These are phyloP conservation scores for Leptopilina clavipes DNA, from an alignment of 1,140 invertebrate species.

Conservation along the genomic window DNA sequence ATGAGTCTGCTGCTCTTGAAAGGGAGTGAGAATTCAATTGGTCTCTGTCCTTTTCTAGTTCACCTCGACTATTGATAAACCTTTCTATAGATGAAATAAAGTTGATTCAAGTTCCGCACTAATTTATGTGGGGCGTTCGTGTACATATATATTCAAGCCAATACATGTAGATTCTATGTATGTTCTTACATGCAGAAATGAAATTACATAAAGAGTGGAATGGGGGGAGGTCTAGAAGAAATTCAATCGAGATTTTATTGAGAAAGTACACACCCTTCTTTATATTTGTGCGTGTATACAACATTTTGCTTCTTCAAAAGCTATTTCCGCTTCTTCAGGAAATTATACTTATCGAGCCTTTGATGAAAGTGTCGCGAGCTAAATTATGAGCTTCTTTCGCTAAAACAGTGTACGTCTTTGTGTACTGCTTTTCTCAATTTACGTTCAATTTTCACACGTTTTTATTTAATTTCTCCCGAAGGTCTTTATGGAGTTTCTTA, in stretches of 20 bases:
- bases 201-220: background rate
- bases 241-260: background rate
- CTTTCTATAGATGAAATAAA: conserved; percentile 21
- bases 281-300: too few species aligned
- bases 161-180: background rate
- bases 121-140: background rate
- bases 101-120: conserved; percentile 5
- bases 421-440: background rate
- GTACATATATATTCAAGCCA: background rate
- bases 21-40: conserved; percentile 20
- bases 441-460: too few species aligned
- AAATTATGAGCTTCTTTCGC: too few species aligned
- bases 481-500: too few species aligned
- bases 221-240: background rate
- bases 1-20: conserved; percentile 16
- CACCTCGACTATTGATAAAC: conserved; percentile 28
- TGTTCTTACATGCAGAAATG: background rate
- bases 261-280: background rate
- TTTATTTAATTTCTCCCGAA: too few species aligned
- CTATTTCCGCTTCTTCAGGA: conserved; percentile 3
- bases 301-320: conserved; percentile 3
- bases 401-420: too few species aligned
- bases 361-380: conserved; percentile 1
- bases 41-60: conserved; percentile 18
- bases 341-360: background rate